Conservation (phyloP, 2,113 vertebrate species). For the Apistogramma diplotaenia region DNA sequence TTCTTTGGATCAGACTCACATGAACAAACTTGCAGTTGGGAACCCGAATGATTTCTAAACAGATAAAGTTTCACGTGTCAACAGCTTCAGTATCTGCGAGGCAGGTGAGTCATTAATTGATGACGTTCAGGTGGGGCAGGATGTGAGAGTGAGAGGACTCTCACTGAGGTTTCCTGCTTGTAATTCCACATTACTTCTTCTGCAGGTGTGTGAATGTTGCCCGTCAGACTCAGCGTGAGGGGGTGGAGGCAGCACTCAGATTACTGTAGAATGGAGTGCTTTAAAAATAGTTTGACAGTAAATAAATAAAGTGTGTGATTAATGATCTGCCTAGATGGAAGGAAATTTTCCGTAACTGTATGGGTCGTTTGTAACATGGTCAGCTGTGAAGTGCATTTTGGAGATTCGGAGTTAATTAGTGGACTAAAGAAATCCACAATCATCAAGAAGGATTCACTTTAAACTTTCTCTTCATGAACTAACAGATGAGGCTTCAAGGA, state of each 20-base stretch:
- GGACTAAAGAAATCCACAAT: background rate
- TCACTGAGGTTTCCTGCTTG: background rate
- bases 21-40: background rate
- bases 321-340: background rate
- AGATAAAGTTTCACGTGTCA: background rate
- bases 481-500: background rate
- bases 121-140: background rate
- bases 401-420: background rate
- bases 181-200: background rate
- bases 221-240: background rate
- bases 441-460: background rate
- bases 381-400: background rate
- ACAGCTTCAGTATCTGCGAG: background rate
- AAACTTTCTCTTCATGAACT: background rate
- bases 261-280: too few relatives aligned
- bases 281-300: too few relatives aligned
- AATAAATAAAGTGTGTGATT: background rate
- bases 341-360: fast-evolving
- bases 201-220: background rate
- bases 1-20: background rate
- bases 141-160: background rate
- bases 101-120: background rate
- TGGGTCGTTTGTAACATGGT: background rate
- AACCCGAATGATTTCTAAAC: background rate
- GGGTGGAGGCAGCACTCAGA: background rate